Base-by-base conservation (phyloP, 2,888 invertebrate genomes). In the Tubiluchus corallicola region DNA sequence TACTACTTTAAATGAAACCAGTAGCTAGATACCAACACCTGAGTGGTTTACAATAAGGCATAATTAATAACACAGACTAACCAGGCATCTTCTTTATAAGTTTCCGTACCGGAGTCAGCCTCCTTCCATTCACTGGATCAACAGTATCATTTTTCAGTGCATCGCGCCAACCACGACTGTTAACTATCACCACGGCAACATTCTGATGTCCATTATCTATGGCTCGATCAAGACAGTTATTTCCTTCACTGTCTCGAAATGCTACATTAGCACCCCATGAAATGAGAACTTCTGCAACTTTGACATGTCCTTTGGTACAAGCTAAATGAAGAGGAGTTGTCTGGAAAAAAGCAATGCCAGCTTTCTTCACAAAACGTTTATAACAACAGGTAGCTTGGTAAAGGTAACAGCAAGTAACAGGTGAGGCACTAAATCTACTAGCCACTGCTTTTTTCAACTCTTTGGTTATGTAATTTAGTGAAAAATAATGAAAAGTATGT, bases 21-120 rank as follows among this genome's bases (percentile, higher is more conserved):
- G n/a, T n/a, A n/a, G n/a, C n/a, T n/a, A n/a, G n/a, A n/a, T n/a
- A n/a, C n/a, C n/a, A n/a, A n/a, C n/a, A n/a, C n/a, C n/a, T n/a
- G n/a, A n/a, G n/a, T n/a, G n/a, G n/a, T n/a, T n/a, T n/a, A n/a
- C n/a, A n/a, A n/a, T n/a, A n/a, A n/a, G n/a, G n/a, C n/a, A n/a
- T n/a, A n/a, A n/a, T n/a, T n/a, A n/a, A n/a, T n/a, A n/a, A n/a
- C n/a, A n/a, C n/a, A n/a, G n/a, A n/a, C n/a, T n/a, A 52, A 63
- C 66, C 68, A 47, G 70, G 70, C 62, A 68, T 66, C 48, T 64
- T 63, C 45, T 55, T 54, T 49, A 70, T 64, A 16, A 70, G 60
- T 54, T 64, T 63, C 41, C 69, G 56, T 58, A 70, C 61, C 9
- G 70, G 69, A 2, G 70, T 69, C 16, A 40, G 45, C 21, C 61